These are phyloP conservation scores for Acholoe squamosa DNA, from an alignment of 2,888 invertebrate species.

Conservation along the genomic window DNA sequence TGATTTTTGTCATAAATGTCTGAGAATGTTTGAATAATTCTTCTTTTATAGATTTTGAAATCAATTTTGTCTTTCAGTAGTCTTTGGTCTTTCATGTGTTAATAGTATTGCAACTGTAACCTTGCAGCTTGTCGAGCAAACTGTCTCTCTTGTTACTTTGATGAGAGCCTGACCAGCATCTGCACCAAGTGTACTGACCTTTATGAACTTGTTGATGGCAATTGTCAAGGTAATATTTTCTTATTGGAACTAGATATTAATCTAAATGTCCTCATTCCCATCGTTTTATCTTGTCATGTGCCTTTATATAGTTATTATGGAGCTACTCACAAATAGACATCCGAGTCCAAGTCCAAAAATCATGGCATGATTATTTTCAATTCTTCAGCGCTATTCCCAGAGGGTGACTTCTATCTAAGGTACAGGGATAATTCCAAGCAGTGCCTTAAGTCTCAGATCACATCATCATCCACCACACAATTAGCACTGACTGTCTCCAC, in stretches of 20 bases:
- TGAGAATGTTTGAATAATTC: background rate
- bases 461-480: background rate
- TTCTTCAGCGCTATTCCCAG: background rate
- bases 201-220: background rate
- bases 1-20: no score
- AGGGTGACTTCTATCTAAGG: slow-evolving; percentile 31
- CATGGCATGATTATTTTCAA: background rate
- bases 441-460: slow-evolving; percentile 7
- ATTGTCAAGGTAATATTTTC: background rate
- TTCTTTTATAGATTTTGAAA: background rate
- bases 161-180: background rate
- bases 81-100: no score
- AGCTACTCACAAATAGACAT: no score
- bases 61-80: no score
- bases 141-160: background rate
- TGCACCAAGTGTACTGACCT: slow-evolving; percentile 17
- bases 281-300: no score
- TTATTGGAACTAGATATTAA: no score
- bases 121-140: background rate
- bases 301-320: no score
- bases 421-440: background rate
- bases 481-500: background rate
- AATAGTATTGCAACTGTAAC: no score
- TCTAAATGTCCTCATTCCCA: background rate
- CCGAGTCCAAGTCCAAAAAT: no score